A percentile compares a stretch with the other conserved stretches of the same genome.
phyloP scores from a whole-genome alignment of 2,888 invertebrate genomes.

The Epistrophella euchroma region DNA sequence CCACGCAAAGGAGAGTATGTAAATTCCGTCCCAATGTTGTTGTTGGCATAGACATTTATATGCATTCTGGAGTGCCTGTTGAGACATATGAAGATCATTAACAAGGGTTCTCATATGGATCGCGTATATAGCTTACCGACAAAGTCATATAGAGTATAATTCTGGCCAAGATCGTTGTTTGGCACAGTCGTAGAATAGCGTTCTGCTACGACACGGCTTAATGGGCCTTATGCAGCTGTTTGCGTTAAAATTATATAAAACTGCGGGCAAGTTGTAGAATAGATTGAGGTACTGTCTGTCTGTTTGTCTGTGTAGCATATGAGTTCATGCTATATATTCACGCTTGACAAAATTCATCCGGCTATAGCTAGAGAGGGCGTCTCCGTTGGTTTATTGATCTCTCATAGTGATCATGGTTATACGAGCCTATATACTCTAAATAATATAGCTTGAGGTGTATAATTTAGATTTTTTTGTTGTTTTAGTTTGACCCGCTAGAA shows the following conservation, averaged over 20 bases:
- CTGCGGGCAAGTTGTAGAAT: slow-evolving; percentile 45
- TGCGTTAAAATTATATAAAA: slow-evolving; percentile 7
- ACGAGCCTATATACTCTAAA: slow-evolving; percentile 11
- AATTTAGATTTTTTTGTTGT: slow-evolving; percentile 8
- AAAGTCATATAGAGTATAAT: slow-evolving; percentile 34
- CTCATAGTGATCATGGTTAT: slow-evolving; percentile 36
- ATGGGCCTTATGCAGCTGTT: slow-evolving; percentile 53
- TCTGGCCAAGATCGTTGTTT: slow-evolving; percentile 18
- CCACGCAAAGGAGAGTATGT: background rate
- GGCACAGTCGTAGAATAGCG: slow-evolving; percentile 16
- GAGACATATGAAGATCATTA: slow-evolving; percentile 73
- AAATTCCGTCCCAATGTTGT: slow-evolving; percentile 37
- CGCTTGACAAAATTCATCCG: slow-evolving; percentile 69
- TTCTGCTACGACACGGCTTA: slow-evolving; percentile 39
- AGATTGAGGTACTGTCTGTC: background rate
- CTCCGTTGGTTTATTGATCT: slow-evolving; percentile 65
- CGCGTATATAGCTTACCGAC: slow-evolving; percentile 41
- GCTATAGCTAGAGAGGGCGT: slow-evolving; percentile 26
- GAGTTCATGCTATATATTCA: slow-evolving; percentile 52
- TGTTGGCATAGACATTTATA: slow-evolving; percentile 43
- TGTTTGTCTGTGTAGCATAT: slow-evolving; percentile 16
- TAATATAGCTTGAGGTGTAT: slow-evolving; percentile 1
- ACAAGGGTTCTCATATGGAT: slow-evolving; percentile 63
- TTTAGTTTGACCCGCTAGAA: background rate
- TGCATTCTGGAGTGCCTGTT: slow-evolving; percentile 45